Conservation (phyloP, 2,113 vertebrate genomes). For the Rhineura floridana region DNA sequence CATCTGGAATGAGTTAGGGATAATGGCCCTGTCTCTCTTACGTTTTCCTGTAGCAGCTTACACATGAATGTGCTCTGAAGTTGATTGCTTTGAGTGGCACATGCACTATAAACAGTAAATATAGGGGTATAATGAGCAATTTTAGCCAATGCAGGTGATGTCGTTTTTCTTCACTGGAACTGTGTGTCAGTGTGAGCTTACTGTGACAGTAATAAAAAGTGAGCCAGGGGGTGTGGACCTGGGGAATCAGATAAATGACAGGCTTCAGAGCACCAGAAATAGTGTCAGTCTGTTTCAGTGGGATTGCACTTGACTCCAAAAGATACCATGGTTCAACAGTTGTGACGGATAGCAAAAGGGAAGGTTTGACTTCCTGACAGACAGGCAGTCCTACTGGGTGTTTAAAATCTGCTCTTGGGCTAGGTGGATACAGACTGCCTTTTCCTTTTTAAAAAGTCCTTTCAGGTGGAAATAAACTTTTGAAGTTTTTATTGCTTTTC, state of each 20-base stretch:
- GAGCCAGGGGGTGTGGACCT: background rate
- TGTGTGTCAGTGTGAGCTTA: background rate
- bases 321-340: background rate
- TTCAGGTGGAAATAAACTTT: background rate
- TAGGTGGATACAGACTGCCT: accelerated
- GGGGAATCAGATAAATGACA: conserved; percentile 19
- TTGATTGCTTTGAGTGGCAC: background rate
- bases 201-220: background rate
- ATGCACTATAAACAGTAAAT: background rate
- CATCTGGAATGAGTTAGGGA: conserved; percentile 29
- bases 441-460: background rate
- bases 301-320: conserved; percentile 1
- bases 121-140: background rate
- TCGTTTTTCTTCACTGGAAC: background rate
- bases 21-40: background rate
- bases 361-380: background rate
- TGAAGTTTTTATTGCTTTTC: background rate
- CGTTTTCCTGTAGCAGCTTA: background rate
- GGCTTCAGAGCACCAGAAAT: background rate
- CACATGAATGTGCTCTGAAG: background rate
- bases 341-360: background rate
- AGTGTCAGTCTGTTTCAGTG: conserved; percentile 7
- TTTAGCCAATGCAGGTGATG: background rate
- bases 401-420: conserved; percentile 11
- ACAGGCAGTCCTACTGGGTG: background rate